A percentile compares a stretch with the other conserved stretches of the same genome.
phyloP scores from a whole-genome alignment of 1,140 invertebrate genomes.

The Apocrypta bakeri region DNA sequence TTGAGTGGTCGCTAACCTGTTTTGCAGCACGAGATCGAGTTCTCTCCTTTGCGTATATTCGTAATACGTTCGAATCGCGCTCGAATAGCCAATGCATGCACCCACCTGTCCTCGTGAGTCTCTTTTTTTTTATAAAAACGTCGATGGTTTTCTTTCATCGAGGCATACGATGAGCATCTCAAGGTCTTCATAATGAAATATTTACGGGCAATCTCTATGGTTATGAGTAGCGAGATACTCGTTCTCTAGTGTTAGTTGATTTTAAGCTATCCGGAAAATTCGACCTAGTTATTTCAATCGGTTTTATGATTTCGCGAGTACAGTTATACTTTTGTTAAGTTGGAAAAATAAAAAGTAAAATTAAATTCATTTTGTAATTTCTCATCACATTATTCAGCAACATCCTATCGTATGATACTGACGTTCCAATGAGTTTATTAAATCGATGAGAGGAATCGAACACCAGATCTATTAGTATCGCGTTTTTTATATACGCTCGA shows the following conservation, averaged over 20 bases:
- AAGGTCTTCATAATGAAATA: background rate
- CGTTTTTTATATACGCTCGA: background rate
- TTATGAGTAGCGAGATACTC: background rate
- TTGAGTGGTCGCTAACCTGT: constrained; percentile 25
- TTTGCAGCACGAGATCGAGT: background rate
- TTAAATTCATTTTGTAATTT: no score
- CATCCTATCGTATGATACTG: no score
- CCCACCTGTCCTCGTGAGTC: background rate
- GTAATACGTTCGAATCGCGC: no score
- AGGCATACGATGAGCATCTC: background rate
- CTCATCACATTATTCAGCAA: no score
- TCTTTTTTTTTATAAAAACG: background rate
- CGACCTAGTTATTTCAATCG: no score
- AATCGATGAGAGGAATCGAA: background rate
- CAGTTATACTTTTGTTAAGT: no score
- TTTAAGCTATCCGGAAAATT: no score
- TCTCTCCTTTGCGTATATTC: no score
- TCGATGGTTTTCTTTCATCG: background rate
- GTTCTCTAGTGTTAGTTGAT: background rate
- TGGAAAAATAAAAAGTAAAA: no score
- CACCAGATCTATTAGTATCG: background rate
- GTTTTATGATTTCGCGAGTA: no score
- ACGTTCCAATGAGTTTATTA: no score
- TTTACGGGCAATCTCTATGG: background rate
- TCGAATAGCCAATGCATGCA: background rate